Evolutionary conservation across 2,113 vertebrate genomes (phyloP).

Genomic region (Paramisgurnus dabryanus): DNA sequence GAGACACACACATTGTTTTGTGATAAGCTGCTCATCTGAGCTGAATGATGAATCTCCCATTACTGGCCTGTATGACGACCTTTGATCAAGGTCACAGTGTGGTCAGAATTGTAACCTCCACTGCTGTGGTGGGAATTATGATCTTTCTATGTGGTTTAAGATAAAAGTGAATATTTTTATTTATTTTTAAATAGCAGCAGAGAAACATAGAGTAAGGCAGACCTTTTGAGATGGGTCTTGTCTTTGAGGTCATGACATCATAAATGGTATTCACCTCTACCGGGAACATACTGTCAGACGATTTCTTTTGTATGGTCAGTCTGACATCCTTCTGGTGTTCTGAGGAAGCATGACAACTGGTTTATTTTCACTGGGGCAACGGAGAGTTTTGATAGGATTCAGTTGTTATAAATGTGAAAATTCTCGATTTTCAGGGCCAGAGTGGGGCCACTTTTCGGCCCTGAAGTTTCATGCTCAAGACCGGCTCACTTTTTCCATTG

Average conservation of each 20-base stretch:
- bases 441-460: too few species aligned
- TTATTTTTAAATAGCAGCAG: too few species aligned
- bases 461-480: too few species aligned
- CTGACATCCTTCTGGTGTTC: not conserved
- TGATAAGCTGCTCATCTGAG: not conserved
- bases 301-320: too few species aligned
- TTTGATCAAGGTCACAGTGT: slow-evolving; percentile 7
- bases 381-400: too few species aligned
- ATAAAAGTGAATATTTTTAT: too few species aligned
- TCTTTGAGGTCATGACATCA: not conserved
- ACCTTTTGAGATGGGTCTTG: not conserved
- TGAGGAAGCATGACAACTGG: too few species aligned
- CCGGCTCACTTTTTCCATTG: too few species aligned
- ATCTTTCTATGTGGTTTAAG: not conserved
- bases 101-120: not conserved
- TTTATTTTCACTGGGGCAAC: too few species aligned
- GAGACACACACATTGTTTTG: not conserved
- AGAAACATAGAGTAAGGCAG: not conserved
- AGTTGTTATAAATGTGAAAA: too few species aligned
- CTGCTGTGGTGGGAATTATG: not conserved
- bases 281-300: not conserved
- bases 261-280: not conserved
- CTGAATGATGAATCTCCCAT: not conserved
- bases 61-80: not conserved
- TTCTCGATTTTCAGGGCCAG: too few species aligned